Base-by-base conservation (phyloP, 2,797 vertebrate genomes). In the Antrozous pallidus region DNA sequence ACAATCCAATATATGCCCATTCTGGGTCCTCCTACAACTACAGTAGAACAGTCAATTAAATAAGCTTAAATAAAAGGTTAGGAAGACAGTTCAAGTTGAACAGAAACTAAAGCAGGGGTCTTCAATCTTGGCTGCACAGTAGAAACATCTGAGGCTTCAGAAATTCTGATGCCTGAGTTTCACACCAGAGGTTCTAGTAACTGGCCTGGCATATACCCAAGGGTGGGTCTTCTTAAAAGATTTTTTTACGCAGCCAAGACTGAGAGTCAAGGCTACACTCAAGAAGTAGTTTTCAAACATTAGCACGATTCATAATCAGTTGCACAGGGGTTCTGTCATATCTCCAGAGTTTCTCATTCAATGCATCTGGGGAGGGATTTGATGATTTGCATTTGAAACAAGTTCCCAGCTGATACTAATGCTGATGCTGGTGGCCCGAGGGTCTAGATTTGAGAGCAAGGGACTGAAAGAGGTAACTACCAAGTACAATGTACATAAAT, bases 261-360 rank as follows among this genome's bases (percentile, higher is more conserved):
- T 18, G 38, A 89, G 0, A 65, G 61, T 49, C 45, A 67, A 22
- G 33, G 38, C 3, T 10, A 36, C 0, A 31, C 26, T 49, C 3
- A 38, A 67, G 10, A 3, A 24, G 12, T 17, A 36, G 7, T 65
- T 75, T 54, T 16, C 40, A 38, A 12, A 38, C 13, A 47, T 45
- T 0, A 75, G 3, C 13, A 7, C 22, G 6, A 42, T 4, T 42
- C 6, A 28, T 18, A 7, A 49, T 71, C 45, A 10, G 5, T 5
- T 36, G 14, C 24, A 31, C 26, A 17, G 17, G 31, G 5, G 3
- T 3, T 36, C 1, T 0, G 3, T n/a, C 20, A 26, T 33, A 22
- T 20, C n/a, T 13, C 28, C 40, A 6, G 16, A 63, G 20, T 40
- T 49, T 65, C 42, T 70, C 24, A 58, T 22, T 49, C 13, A n/a